These are phyloP conservation scores for Channallabes apus DNA, from an alignment of 2,797 vertebrate genomes.

Conservation along the genomic window DNA sequence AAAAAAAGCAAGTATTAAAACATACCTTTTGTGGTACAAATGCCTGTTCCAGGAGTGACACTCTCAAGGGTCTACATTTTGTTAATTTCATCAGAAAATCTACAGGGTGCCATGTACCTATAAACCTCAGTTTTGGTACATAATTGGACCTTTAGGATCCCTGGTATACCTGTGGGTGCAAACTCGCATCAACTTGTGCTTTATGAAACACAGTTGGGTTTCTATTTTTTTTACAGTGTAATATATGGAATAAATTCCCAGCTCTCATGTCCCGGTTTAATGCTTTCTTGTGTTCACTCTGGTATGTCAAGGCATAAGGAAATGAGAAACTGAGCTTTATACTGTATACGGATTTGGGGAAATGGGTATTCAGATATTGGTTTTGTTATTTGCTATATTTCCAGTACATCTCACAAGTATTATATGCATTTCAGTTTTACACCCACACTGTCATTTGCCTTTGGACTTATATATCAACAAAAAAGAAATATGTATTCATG, in stretches of 20 bases:
- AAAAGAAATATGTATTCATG: neutral
- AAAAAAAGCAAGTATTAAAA: neutral
- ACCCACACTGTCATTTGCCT: neutral
- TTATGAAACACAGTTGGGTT: too few species aligned
- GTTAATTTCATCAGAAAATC: neutral
- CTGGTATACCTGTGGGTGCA: neutral
- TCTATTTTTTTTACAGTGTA: neutral
- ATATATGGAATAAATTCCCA: neutral
- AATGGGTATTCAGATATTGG: neutral
- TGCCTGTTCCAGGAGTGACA: neutral
- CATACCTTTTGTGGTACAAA: neutral
- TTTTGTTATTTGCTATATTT: neutral
- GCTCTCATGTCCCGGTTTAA: neutral
- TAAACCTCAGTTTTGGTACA: neutral
- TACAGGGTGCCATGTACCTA: neutral
- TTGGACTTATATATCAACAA: neutral
- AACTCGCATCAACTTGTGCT: neutral
- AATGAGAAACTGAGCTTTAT: neutral
- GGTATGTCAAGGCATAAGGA: neutral
- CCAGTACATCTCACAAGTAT: neutral
- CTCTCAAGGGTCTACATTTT: neutral
- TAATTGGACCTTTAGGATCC: slow-evolving; percentile 11
- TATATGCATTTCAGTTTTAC: neutral
- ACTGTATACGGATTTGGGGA: neutral
- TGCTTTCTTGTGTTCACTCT: neutral